A percentile compares a stretch with the other conserved stretches of the same genome.
Evolutionary conservation across 2,797 vertebrate genomes (phyloP).

Genomic region (Smutsia gigantea): DNA sequence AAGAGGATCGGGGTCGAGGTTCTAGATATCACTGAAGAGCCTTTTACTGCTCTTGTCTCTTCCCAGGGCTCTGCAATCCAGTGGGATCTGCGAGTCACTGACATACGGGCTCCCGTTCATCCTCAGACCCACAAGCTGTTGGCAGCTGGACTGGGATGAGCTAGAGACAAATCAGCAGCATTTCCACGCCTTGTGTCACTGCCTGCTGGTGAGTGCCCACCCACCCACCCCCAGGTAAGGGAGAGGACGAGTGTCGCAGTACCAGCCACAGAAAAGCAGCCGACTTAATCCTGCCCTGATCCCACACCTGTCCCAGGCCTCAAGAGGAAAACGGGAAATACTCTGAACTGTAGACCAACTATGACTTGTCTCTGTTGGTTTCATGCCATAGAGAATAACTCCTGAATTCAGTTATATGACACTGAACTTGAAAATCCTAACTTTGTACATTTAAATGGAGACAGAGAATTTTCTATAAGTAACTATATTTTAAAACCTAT

Average conservation of each 20-base stretch:
- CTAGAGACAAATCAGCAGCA: constrained; percentile 93
- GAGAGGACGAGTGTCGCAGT: background rate
- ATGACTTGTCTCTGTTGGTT: background rate
- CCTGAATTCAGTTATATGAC: background rate
- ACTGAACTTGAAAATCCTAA: constrained; percentile 16
- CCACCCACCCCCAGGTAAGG: background rate
- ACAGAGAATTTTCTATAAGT: background rate
- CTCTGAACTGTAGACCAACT: constrained; percentile 28
- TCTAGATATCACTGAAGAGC: background rate
- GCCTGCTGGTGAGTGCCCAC: constrained; percentile 89
- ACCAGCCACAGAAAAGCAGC: constrained; percentile 39
- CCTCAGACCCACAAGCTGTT: constrained; percentile 93
- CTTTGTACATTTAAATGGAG: constrained; percentile 50
- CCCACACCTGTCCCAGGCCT: background rate
- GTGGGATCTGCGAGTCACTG: constrained; percentile 94
- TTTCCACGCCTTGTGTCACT: constrained; percentile 94
- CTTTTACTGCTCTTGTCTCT: constrained; percentile 3
- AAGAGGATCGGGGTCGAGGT: background rate
- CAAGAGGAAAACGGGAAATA: background rate
- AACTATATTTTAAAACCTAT: constrained; percentile 41
- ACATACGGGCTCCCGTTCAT: constrained; percentile 93
- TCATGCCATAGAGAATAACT: constrained; percentile 5
- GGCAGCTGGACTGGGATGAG: constrained; percentile 97
- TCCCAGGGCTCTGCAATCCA: constrained; percentile 90
- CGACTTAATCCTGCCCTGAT: background rate